phyloP scores from a whole-genome alignment of 1,140 invertebrate genomes.

The Drosophila saltans region DNA sequence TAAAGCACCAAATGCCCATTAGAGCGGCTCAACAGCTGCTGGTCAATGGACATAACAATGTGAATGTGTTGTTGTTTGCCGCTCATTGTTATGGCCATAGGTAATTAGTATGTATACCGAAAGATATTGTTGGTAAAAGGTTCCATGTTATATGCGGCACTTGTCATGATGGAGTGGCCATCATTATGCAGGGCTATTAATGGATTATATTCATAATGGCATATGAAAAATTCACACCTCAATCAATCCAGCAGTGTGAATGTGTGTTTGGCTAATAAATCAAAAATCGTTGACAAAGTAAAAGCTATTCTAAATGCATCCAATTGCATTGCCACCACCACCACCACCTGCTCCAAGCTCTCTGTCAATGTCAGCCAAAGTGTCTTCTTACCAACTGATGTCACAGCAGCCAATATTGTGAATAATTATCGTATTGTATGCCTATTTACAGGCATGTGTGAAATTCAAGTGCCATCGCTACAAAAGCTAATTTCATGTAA shows the following conservation, averaged over 20 bases:
- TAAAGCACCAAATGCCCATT: slow-evolving; percentile 47
- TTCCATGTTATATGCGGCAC: slow-evolving; percentile 38
- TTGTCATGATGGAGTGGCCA: slow-evolving; percentile 25
- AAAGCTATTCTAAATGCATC: slow-evolving; percentile 8
- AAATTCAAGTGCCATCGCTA: slow-evolving; percentile 30
- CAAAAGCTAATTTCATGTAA: background rate
- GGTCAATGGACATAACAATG: slow-evolving; percentile 45
- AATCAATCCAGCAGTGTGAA: slow-evolving; percentile 32
- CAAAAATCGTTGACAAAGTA: slow-evolving; percentile 29
- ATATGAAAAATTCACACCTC: slow-evolving; percentile 51
- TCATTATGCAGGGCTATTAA: slow-evolving; percentile 54
- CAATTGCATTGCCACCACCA: slow-evolving; percentile 4
- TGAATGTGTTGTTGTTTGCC: slow-evolving; percentile 42
- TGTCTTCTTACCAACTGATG: slow-evolving; percentile 9
- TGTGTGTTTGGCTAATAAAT: slow-evolving; percentile 40
- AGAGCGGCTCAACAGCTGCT: slow-evolving; percentile 45
- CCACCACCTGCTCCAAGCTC: too few species aligned
- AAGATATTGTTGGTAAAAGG: slow-evolving; percentile 53
- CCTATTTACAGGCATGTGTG: slow-evolving; percentile 37
- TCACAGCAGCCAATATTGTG: background rate
- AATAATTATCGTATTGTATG: slow-evolving; percentile 18
- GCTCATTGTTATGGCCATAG: slow-evolving; percentile 37
- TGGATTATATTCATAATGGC: slow-evolving; percentile 51
- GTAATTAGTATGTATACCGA: slow-evolving; percentile 71
- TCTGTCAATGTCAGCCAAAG: slow-evolving; percentile 53